Conservation (phyloP, 2,888 invertebrate genomes). For the Leptopilina drosophilae region DNA sequence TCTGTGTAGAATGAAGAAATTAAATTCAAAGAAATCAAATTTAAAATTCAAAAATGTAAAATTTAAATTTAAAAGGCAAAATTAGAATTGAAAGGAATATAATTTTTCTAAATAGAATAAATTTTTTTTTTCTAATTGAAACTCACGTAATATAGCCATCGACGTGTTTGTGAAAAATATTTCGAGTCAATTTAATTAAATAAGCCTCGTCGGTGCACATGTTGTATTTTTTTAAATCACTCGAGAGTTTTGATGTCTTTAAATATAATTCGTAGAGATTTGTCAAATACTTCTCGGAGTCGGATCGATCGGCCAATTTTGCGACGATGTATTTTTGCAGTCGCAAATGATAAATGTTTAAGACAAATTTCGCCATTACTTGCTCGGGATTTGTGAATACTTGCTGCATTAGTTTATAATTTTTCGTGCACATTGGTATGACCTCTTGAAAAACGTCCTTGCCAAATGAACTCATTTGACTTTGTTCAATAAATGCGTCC, state of each 20-base stretch:
- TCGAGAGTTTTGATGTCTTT: conserved; percentile 87
- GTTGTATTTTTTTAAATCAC: conserved; percentile 85
- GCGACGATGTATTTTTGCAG: conserved; percentile 91
- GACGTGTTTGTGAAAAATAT: conserved; percentile 89
- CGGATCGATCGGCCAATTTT: conserved; percentile 87
- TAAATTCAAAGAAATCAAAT: not conserved
- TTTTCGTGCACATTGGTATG: conserved; percentile 91
- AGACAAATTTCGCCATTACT: conserved; percentile 98
- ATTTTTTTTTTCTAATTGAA: not conserved
- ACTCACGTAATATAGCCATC: conserved; percentile 86
- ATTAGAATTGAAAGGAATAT: too few species aligned
- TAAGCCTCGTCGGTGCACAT: conserved; percentile 89
- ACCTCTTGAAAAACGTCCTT: conserved; percentile 95
- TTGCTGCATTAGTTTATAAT: conserved; percentile 88
- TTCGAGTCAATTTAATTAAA: conserved; percentile 86
- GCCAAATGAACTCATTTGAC: conserved; percentile 92
- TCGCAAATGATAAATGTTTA: conserved; percentile 95
- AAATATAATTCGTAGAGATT: conserved; percentile 94
- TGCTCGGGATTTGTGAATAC: conserved; percentile 97
- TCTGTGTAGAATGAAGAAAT: conserved; percentile 65
- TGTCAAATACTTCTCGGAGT: conserved; percentile 92
- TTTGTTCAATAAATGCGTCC: conserved; percentile 97
- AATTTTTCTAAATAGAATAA: too few species aligned
- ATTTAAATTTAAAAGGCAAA: too few species aligned
- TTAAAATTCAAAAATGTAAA: not conserved